These are phyloP conservation scores for Drosophila conformis DNA, from an alignment of 2,888 invertebrate species.

Conservation along the genomic window DNA sequence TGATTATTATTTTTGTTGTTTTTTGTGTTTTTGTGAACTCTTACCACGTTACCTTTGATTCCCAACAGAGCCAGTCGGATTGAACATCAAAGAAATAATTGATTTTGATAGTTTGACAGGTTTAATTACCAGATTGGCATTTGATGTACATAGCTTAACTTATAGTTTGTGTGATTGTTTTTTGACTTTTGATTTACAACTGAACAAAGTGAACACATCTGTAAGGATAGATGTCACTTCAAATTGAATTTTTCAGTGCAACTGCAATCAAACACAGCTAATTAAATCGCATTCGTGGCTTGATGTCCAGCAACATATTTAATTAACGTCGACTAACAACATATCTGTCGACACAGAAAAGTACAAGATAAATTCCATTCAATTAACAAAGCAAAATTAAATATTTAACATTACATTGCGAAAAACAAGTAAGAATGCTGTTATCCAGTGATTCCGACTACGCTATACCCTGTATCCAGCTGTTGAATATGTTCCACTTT, in stretches of 20 bases:
- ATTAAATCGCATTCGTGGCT: conserved; percentile 1
- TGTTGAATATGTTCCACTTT: background rate
- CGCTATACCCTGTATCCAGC: background rate
- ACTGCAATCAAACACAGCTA: background rate
- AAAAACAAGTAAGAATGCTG: background rate
- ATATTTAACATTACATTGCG: background rate
- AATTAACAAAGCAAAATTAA: background rate
- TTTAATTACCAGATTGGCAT: conserved; percentile 1
- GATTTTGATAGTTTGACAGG: conserved; percentile 1
- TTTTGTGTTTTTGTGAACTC: background rate
- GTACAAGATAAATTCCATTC: background rate
- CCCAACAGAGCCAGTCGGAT: background rate
- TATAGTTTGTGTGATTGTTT: background rate
- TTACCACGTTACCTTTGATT: conserved; percentile 1
- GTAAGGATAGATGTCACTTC: background rate
- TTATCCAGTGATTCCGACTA: background rate
- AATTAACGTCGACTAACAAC: background rate
- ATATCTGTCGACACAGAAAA: background rate
- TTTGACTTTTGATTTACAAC: background rate
- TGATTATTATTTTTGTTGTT: conserved; percentile 3
- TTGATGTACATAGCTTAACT: background rate
- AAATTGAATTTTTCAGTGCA: background rate
- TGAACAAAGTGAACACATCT: background rate
- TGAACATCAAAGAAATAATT: background rate
- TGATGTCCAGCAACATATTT: background rate